Conservation (phyloP, 2,797 vertebrate species). For the Morus bassanus region DNA sequence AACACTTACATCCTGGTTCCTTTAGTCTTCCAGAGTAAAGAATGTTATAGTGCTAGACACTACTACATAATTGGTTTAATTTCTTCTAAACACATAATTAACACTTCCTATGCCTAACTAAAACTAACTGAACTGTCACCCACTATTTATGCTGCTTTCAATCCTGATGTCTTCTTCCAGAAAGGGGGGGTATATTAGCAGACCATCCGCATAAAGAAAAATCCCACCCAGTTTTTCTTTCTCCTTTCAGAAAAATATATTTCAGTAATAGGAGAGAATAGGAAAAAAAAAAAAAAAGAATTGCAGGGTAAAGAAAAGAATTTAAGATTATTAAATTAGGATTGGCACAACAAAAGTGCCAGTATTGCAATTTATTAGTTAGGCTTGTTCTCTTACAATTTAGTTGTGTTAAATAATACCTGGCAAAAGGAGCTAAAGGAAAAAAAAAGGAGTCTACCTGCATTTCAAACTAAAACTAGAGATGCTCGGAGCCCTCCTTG, state of each 20-base stretch:
- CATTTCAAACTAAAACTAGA: not conserved
- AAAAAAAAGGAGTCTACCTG: not conserved
- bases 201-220: not conserved
- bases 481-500: not conserved
- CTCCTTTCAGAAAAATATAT: not conserved
- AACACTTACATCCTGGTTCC: not conserved
- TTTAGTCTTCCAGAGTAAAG: not conserved
- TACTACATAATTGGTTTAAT: not conserved
- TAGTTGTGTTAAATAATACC: not conserved
- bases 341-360: not conserved
- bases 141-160: not conserved
- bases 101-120: not conserved
- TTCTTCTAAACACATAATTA: not conserved
- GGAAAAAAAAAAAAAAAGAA: not conserved
- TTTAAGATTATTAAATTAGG: not conserved
- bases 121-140: not conserved
- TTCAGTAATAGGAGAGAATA: not conserved
- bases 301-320: not conserved
- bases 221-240: not conserved
- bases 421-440: not conserved
- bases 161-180: not conserved
- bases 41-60: not conserved
- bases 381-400: not conserved
- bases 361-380: not conserved
- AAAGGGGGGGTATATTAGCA: not conserved